Base-by-base conservation (phyloP, 1,140 invertebrate genomes). In the Cydia fagiglandana region DNA sequence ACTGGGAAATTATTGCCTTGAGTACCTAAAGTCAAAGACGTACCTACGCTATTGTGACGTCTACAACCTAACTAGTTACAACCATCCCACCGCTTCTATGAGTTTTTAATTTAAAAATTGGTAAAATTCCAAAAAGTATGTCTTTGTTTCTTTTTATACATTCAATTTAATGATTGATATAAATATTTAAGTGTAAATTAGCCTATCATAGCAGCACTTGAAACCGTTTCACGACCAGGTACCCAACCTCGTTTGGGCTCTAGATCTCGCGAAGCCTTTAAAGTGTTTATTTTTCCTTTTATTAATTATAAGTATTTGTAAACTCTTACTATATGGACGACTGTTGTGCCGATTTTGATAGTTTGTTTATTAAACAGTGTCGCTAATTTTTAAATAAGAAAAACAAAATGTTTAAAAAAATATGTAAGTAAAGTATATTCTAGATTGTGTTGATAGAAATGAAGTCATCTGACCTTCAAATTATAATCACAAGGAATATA, bases 331-430 rank as follows among this genome's bases (percentile, higher is more conserved):
- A 38, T 68, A 34, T 68, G 64, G 64, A 38, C 30, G 30, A 70
- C 34, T 70, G 66, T 68, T 38, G 64, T 34, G 64, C 64, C 30
- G 34, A 45, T 70, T 38, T 70, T 70, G 15, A 70, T 70, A 24
- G 24, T 61, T 61, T 61, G 17, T 61, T 24, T 61, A 61, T 2
- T 61, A 61, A 61, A 61, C 56, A 61, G 56, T 61, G 17, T 10
- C 56, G n/a, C 53, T 56, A 20, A 17, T 56, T 56, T 56, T 56
- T 4, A 56, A 56, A 56, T 56, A 56, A 56, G 50, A 53, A 45
- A 34, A 6, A 45, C 1, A 13, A 17, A 56, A 56, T 56, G 53
- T 56, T 56, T 17, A 56, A 56, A 53, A 15, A 34, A 6, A 56
- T 53, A 53, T 56, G 15, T 17, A 47, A 47, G 12, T 47, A 24